Conservation (phyloP, 2,888 invertebrate species). For the Leuctra nigra region DNA sequence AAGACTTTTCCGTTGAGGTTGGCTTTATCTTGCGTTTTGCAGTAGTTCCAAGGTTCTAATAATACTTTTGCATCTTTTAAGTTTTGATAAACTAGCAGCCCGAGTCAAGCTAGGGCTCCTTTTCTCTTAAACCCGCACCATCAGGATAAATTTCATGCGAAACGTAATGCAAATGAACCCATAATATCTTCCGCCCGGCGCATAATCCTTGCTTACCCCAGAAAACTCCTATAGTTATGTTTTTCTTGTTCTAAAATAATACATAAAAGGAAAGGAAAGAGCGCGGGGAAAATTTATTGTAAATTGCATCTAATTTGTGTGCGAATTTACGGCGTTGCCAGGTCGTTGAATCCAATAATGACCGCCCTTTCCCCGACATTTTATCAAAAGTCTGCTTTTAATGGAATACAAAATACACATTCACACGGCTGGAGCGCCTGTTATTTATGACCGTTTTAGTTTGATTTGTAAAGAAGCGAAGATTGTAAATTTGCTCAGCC, state of each 20-base stretch:
- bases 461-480: too few relatives aligned
- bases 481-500: too few relatives aligned
- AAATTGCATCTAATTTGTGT: slow-evolving; percentile 18
- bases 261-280: slow-evolving; percentile 16
- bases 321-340: slow-evolving; percentile 5
- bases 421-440: too few relatives aligned
- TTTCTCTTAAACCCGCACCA: slow-evolving; percentile 13
- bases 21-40: slow-evolving; percentile 16
- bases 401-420: background rate
- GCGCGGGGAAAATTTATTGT: slow-evolving; percentile 16
- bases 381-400: background rate
- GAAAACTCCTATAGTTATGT: slow-evolving; percentile 7
- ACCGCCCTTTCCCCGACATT: background rate
- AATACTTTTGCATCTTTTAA: slow-evolving; percentile 11
- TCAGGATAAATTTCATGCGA: slow-evolving; percentile 22
- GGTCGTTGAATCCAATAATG: slow-evolving; percentile 17
- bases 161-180: slow-evolving; percentile 22
- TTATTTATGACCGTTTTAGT: too few relatives aligned
- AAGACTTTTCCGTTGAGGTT: too few relatives aligned
- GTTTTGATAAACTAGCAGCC: slow-evolving; percentile 15
- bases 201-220: slow-evolving; percentile 18
- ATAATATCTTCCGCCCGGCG: slow-evolving; percentile 13
- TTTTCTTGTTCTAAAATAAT: slow-evolving; percentile 10
- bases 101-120: background rate
- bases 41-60: background rate